Base-by-base conservation (phyloP, 2,888 invertebrate genomes). In the Archips xylosteana region DNA sequence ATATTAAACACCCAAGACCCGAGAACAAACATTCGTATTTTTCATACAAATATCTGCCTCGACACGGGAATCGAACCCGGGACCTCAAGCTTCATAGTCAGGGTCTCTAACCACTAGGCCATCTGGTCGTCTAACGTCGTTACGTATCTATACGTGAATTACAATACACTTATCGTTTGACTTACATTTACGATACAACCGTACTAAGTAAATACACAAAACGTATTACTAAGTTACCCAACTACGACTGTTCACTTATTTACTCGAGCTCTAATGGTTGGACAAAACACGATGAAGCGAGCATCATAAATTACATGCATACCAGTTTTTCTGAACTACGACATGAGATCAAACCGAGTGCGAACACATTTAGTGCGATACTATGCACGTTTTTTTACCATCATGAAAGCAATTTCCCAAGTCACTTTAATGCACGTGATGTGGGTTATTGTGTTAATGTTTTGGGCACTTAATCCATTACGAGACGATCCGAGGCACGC, bases 381-480 rank as follows among this genome's bases (percentile, higher is more conserved):
- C 59, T 61, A 57, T 57, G 65, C 54, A 74, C 60, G 76, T 79
- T 81, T 79, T 81, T 84, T 81, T 77, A 81, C 65, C 62, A 78
- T 79, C 81, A 78, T 81, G 79, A 79, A 81, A 85, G 82, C 80
- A 82, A 87, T 88, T 87, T 88, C 81, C 84, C 81, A 80, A 85
- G 83, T 83, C 82, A 82, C 82, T 84, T 85, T 87, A 86, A 86
- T 87, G 83, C 78, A 83, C 79, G 77, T 80, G 75, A 91, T 90
- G 85, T 90, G 83, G 91, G 91, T 92, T 89, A 91, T 88, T 83
- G 88, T 91, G 90, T 87, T 91, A 91, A 91, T 90, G 89, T 83
- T 81, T 82, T 76, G 77, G 79, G 81, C 85, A 87, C 86, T 89
- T 89, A 84, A 89, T 89, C 82, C 87, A 89, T 86, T 87, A 88